Evolutionary conservation across 2,113 vertebrate species (phyloP), one percentile per base, ranked within the genome.

Genomic region (Lasiurus cinereus): DNA sequence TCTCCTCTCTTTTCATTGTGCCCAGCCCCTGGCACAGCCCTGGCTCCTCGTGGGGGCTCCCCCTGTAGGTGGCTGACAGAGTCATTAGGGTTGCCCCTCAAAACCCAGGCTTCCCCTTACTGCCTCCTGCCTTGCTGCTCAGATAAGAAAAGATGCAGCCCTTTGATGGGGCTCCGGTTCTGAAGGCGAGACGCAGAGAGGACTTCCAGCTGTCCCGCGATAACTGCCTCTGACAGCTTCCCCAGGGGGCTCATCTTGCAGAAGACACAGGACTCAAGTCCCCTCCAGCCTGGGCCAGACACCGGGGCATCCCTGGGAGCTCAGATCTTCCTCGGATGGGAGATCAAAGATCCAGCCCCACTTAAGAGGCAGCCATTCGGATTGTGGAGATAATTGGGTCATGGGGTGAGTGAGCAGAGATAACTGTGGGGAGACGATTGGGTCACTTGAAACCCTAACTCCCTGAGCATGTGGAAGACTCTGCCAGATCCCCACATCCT

Each of bases 321-420:
- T 84, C 52, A 95, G 78, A 70, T 39, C 72, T 69, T 77, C 59
- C 27, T 59, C 1, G 0, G 54, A 76, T 48, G 50, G 72, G 31
- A 84, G 88, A 91, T 91, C 70, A 96, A 94, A 94, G 88, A 13
- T 43, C 22, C 5, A 7, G 79, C 54, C 21, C 43, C 64, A 22
- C 77, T 82, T 85, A 24, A 88, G 83, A 94, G 72, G 33, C 46
- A 94, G 84, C 46, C 54, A 48, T 78, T 50, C 19, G 36, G 83
- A 56, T 39, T 15, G 62, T 1, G 1, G 91, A 87, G 82, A 87
- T 73, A 33, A 87, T 9, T 74, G 36, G 64, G 95, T 77, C 77
- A 31, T 1, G 16, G 83, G 52, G 29, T 46, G 72, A 84, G 43
- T 0, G 24, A 83, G 31, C 36, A 22, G 54, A 82, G 79, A 78